Evolutionary conservation across 2,113 vertebrate species (phyloP), one percentile per base, ranked within the genome.

Genomic region (Pitta sordida): DNA sequence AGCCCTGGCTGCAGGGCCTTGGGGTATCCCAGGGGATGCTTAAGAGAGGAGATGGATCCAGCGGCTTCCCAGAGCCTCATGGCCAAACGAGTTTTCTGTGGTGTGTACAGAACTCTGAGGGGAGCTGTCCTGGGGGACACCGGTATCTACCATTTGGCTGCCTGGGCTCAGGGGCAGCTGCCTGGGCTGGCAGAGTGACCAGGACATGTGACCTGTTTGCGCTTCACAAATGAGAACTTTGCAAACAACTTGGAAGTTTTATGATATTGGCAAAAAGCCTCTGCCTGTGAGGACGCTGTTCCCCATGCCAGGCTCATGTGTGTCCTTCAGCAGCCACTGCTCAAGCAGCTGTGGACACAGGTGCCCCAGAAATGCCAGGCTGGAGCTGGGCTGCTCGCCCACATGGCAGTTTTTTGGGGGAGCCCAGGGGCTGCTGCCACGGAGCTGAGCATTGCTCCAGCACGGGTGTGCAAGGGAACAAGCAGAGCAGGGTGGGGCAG

Each of bases 401-500:
- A 0, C 17, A 0, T 0, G 1, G 21, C 6, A 30, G 39, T 20
- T 76, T 44, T 6, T 10, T 10, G 65, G 71, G 52, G 48, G 46
- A 23, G 23, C 30, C 63, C 2, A 1, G 68, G 63, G 53, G 36
- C 29, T 15, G 85, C 85, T 27, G 83, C 52, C 14, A 3, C 3
- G 1, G 21, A 1, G 3, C 32, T 55, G 36, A 30, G 30, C 41
- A n/a, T 80, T 5, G 0, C 52, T 39, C 37, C 7, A 2, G 53
- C 11, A 24, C 0, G 4, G 74, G 82, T 2, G 65, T 60, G 52
- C 39, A 11, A 13, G 13, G 55, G 37, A 60, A 27, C 56, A 21
- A 55, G 29, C 62, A 32, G 30, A 46, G 44, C 53, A 56, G 80
- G 62, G 52, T 46, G 5, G 1, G 4, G 43, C 22, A 10, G 52